Conservation (phyloP, 2,888 invertebrate genomes). For the Drosophila maculinotata region DNA sequence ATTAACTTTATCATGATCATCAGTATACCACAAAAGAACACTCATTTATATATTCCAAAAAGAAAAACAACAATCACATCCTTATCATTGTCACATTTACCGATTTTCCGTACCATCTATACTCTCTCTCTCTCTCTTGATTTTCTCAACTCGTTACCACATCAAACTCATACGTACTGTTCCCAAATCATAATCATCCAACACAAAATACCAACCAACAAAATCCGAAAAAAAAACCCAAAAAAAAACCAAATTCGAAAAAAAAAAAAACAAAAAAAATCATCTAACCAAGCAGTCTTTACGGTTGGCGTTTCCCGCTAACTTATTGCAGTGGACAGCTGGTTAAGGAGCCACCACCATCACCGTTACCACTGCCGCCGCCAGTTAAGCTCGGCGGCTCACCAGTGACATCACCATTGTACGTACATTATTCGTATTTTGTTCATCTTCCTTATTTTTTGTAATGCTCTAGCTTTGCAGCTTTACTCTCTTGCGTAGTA, state of each 20-base stretch:
- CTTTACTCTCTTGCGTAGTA: neutral
- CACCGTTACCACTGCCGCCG: constrained; percentile 91
- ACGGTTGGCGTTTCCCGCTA: constrained; percentile 98
- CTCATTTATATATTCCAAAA: constrained; percentile 5
- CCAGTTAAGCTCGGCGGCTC: constrained; percentile 91
- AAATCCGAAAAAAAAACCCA: constrained; percentile 23
- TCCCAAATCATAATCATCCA: constrained; percentile 49
- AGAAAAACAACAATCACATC: constrained; percentile 21
- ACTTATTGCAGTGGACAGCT: constrained; percentile 95
- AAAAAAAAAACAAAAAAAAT: constrained; percentile 50
- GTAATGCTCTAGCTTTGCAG: too few species aligned
- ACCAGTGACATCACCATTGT: constrained; percentile 89
- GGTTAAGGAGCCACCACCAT: constrained; percentile 90
- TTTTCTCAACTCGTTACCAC: constrained; percentile 48
- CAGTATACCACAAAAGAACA: constrained; percentile 13
- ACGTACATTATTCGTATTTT: constrained; percentile 83
- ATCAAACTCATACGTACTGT: too few species aligned
- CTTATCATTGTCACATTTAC: constrained; percentile 45
- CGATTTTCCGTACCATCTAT: constrained; percentile 47
- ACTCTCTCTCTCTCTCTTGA: constrained; percentile 56
- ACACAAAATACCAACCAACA: constrained; percentile 32
- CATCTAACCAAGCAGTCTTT: constrained; percentile 90
- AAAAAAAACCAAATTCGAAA: constrained; percentile 24
- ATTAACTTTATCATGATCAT: constrained; percentile 20
- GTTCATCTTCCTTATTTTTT: neutral